Evolutionary conservation across 2,888 invertebrate species (phyloP), one percentile per base, ranked within the genome.

Genomic region (Nomada lathburiana): DNA sequence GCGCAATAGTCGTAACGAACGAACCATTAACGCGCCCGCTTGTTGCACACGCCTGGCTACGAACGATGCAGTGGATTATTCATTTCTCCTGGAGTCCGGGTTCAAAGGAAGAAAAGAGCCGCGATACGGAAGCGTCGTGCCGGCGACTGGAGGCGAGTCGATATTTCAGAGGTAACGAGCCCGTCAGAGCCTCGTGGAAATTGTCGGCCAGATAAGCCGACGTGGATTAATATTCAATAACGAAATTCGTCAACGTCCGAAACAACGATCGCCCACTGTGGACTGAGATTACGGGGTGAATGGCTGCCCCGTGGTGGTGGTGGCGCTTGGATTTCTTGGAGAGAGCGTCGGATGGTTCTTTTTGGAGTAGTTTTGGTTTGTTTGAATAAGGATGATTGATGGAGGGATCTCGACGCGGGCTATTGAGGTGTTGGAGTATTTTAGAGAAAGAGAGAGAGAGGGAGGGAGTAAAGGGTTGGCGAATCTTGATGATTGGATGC

Each of bases 201-300:
- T 59, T 67, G 60, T 55, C 63, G 47, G 55, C 57, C 74, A 52
- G 82, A 87, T 83, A 84, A 88, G 52, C 71, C 53, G 70, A 62
- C 65, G 59, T 52, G 83, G 73, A 88, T 87, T 89, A 89, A 89
- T 89, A 89, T 89, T 89, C 87, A 80, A 84, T 83, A 83, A 82
- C 63, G 85, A 89, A 89, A 89, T 88, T 87, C 82, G 86, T 86
- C 86, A 83, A 80, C 83, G 89, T 89, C 88, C 84, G 73, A 36
- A 60, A 70, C 87, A 89, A 74, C 77, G 77, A 71, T 72, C 60
- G 57, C 53, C 29, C 47, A 16, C 13, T 67, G 63, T 29, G 26
- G 60, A 29, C 60, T 20, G n/a, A 64, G 82, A 73, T 80, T 77
- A 82, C 72, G 80, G 68, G 72, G 47, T 78, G 69, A 69, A 11